Evolutionary conservation across 1,140 invertebrate species (phyloP).

Genomic region (Portunus trituberculatus): DNA sequence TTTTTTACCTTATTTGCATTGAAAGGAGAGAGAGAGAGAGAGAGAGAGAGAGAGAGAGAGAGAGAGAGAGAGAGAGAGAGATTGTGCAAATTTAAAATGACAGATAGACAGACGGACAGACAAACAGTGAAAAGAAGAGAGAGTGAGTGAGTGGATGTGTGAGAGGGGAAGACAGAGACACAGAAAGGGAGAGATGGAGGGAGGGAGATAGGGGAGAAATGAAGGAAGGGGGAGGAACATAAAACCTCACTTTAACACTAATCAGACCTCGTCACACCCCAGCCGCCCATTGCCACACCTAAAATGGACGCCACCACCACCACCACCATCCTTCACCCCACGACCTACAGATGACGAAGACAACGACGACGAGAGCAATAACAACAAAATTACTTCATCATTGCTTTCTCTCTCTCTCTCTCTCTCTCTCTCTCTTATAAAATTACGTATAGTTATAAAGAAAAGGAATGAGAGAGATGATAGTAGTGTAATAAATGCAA

Average conservation of each 20-base stretch:
- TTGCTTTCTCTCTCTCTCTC: not conserved
- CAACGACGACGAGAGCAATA: not conserved
- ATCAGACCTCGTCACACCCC: not conserved
- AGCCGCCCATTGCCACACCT: not conserved
- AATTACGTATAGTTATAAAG: too few species aligned
- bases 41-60: conserved; percentile 24
- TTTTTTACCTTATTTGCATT: conserved; percentile 42
- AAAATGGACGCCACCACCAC: not conserved
- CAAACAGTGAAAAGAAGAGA: not conserved
- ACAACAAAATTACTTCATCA: not conserved
- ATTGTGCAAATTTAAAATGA: not conserved
- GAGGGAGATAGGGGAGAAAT: not conserved
- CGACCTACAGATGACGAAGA: not conserved
- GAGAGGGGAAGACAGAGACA: not conserved
- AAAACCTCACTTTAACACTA: conserved; percentile 7
- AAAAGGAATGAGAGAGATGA: not conserved
- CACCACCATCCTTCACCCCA: not conserved
- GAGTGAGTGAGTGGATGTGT: not conserved
- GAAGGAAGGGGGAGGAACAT: conserved; percentile 25
- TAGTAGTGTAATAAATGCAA: not conserved
- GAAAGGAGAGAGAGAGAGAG: conserved; percentile 25
- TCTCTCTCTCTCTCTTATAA: not conserved
- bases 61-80: conserved; percentile 8
- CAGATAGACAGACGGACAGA: conserved; percentile 37
- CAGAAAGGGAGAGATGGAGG: not conserved